Percentiles rank a stretch among this genome's conserved stretches.
phyloP scores from a whole-genome alignment of 2,797 vertebrate species.

The Neopelma chrysocephalum region DNA sequence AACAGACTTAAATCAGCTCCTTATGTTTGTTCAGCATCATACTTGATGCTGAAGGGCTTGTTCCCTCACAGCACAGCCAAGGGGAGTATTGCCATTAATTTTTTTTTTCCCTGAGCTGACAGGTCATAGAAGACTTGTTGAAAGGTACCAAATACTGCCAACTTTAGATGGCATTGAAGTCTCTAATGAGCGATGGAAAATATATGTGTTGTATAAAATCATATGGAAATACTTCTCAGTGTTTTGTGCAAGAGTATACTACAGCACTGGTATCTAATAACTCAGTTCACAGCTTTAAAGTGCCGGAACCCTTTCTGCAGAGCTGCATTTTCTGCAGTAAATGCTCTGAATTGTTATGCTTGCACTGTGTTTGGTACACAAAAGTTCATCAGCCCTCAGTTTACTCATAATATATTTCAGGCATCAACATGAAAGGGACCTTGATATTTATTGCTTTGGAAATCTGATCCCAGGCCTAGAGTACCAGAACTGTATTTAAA shows the following conservation, averaged over 20 bases:
- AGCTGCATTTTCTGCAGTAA: slow-evolving; percentile 52
- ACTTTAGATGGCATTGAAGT: neutral
- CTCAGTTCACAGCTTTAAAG: slow-evolving; percentile 56
- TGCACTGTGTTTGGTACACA: slow-evolving; percentile 44
- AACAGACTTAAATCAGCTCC: neutral
- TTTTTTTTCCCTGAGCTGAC: neutral
- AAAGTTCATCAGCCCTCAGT: slow-evolving; percentile 50
- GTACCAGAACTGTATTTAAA: slow-evolving; percentile 51
- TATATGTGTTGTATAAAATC: slow-evolving; percentile 21
- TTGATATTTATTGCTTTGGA: slow-evolving; percentile 71
- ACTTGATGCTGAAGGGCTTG: neutral
- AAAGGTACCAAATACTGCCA: slow-evolving; percentile 6
- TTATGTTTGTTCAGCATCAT: neutral
- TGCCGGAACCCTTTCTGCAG: slow-evolving; percentile 13
- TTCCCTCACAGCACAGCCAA: neutral
- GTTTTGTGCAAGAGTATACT: slow-evolving; percentile 28
- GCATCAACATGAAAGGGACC: slow-evolving; percentile 67
- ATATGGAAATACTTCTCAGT: slow-evolving; percentile 37
- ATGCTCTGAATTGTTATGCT: slow-evolving; percentile 32
- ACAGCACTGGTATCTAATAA: slow-evolving; percentile 50
- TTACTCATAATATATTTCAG: slow-evolving; percentile 72
- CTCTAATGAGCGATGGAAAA: slow-evolving; percentile 17
- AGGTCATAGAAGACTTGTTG: neutral
- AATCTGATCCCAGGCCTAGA: slow-evolving; percentile 59
- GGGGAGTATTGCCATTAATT: neutral